Evolutionary conservation across 1,140 invertebrate genomes (phyloP), one percentile per base, ranked within the genome.

Genomic region (Lasioglossum albipes): DNA sequence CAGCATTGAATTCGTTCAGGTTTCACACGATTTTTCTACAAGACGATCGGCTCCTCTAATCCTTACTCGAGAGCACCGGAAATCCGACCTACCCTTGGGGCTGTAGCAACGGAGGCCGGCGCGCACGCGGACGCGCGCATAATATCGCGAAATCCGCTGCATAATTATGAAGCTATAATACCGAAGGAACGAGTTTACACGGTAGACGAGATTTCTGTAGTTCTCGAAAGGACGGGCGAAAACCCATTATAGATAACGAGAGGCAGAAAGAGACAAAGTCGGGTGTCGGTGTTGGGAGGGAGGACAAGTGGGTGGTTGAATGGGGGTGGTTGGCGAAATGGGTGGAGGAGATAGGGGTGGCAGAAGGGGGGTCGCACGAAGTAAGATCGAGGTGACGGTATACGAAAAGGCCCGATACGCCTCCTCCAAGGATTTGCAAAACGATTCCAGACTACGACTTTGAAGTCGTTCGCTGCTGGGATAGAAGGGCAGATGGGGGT

Each of bases 241-340:
- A 87, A 86, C 68, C 82, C 85, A 87, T 87, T 87, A 87, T 84
- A 87, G 86, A 87, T 87, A 87, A 87, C 82, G 85, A 86, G 82
- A 82, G 75, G 52, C 69, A 75, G 85, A 87, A 86, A 82, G 79
- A 86, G 81, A 86, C 85, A 72, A 76, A 86, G 81, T 83, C 65
- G 75, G 65, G 45, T 64, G 68, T n/a, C 31, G 62, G 59, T 64
- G 27, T 27, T 7, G 9, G 13, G 61, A 10, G 9, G n/a, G 22
- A 27, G 27, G 27, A 12, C 9, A 10, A 12, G 10, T 13, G 13
- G 13, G 45, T 3, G 42, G n/a, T 45, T 10, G 1, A 12, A 12
- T 45, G 45, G 45, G 9, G 12, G 7, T 45, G 45, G 45, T 9
- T 45, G 45, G 45, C 45, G 45, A 45, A 45, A 45, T 45, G 45